A percentile compares a stretch with the other conserved stretches of the same genome.
phyloP scores from a whole-genome alignment of 1,140 invertebrate species.

The Drosophila subobscura region DNA sequence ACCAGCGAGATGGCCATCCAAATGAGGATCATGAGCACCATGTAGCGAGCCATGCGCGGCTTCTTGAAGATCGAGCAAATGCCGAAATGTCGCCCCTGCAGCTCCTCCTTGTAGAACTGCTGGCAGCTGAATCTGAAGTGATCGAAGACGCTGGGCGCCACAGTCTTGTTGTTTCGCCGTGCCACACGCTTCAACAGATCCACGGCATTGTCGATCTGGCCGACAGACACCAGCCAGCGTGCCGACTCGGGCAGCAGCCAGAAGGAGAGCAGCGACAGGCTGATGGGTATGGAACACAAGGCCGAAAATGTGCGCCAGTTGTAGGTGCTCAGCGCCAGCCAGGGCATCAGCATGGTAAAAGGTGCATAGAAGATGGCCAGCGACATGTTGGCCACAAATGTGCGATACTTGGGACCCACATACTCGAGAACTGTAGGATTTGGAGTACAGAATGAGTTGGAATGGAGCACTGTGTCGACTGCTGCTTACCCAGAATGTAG shows the following conservation, averaged over 20 bases:
- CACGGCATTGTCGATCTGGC: slow-evolving; percentile 90
- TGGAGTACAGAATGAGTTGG: slow-evolving; percentile 38
- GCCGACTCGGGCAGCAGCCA: slow-evolving; percentile 92
- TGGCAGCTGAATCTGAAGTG: slow-evolving; percentile 85
- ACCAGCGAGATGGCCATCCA: slow-evolving; percentile 94
- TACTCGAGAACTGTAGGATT: slow-evolving; percentile 89
- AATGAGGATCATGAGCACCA: slow-evolving; percentile 90
- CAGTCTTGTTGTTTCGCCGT: slow-evolving; percentile 88
- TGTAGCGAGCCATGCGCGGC: slow-evolving; percentile 88
- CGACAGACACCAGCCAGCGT: slow-evolving; percentile 92
- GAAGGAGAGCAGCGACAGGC: slow-evolving; percentile 87
- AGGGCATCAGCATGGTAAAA: slow-evolving; percentile 89
- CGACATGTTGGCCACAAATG: slow-evolving; percentile 93
- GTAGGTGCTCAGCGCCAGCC: slow-evolving; percentile 89
- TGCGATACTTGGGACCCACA: slow-evolving; percentile 92
- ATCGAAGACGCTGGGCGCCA: slow-evolving; percentile 89
- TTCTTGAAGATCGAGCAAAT: slow-evolving; percentile 90
- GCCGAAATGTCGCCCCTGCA: slow-evolving; percentile 88
- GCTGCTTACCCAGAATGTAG: slow-evolving; percentile 91
- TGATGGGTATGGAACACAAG: slow-evolving; percentile 88
- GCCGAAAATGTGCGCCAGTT: slow-evolving; percentile 90
- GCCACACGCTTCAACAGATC: slow-evolving; percentile 91
- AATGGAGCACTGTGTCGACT: neutral
- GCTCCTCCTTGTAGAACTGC: slow-evolving; percentile 87
- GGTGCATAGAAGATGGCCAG: slow-evolving; percentile 93